Base-by-base conservation (phyloP, 30 jellyfish, hydroid and myxozoan genomes). In the Catostylus mosaicus region DNA sequence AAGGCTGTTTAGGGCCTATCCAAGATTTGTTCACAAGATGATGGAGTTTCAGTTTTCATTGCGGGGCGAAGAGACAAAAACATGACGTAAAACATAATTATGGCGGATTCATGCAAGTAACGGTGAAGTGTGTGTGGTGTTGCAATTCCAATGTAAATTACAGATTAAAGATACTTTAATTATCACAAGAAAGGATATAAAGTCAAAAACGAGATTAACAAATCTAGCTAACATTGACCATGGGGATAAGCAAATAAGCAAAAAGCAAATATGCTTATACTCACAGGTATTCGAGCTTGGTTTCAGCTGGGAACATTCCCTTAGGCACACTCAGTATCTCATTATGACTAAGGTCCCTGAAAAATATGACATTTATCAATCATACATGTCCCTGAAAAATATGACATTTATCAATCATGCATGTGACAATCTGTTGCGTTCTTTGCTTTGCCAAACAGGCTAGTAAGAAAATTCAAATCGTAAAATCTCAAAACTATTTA, bases 261-360 rank as follows among this genome's bases (percentile, higher is more conserved):
- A 27, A 50, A 59, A 1, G 71, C 19, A 23, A 59, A 59, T 59
- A 59, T 24, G 18, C 38, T 59, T 6, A 19, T 33, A 69, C 92
- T 82, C 62, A 82, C 92, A 82, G 37, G 75, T 50, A 82, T 57
- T 82, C 92, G 20, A 82, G 71, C 68, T 54, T 35, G 16, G 80
- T 23, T 60, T 47, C 31, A 9, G 54, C 47, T 30, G 92, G 86
- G 75, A 82, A 82, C 16, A 86, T 68, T 27, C 84, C 92, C 70
- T 75, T 69, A 30, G 96, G 82, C 70, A 75, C 57, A 0, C 78
- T 56, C 0, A 72, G 78, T 30, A 86, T 75, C 72, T 72, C 84
- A 30, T 86, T 86, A 63, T 86, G 87, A 43, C 88, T 76, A 67
- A 86, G 43, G 26, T 86, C 86, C 73, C 96, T 86, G 86, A 60